phyloP scores from a whole-genome alignment of 2,797 vertebrate genomes.

The Coreius guichenoti region DNA sequence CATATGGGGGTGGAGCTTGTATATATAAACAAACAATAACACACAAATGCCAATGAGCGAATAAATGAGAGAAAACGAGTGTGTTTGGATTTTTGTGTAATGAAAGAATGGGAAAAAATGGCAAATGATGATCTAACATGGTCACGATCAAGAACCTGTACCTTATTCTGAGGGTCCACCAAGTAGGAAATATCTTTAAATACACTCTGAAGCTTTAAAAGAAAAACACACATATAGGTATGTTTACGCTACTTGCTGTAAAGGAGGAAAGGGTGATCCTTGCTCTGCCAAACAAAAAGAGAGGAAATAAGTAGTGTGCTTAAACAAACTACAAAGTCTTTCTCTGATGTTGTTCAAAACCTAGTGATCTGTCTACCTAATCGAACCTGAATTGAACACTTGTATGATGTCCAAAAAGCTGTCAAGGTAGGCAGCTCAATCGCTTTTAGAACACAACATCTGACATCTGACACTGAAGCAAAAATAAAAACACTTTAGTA shows the following conservation, averaged over 20 bases:
- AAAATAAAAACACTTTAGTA: constrained; percentile 10
- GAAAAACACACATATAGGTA: constrained; percentile 27
- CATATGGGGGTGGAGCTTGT: not conserved
- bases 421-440: not conserved
- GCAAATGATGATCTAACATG: constrained; percentile 27
- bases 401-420: not conserved
- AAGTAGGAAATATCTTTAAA: constrained; percentile 85
- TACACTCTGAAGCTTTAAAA: constrained; percentile 80
- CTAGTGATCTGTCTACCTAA: not conserved
- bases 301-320: not conserved
- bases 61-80: not conserved
- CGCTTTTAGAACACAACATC: not conserved
- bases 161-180: constrained; percentile 84
- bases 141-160: constrained; percentile 62
- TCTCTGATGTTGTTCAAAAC: constrained; percentile 16
- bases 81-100: not conserved
- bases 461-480: not conserved
- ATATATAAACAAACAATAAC: constrained; percentile 5
- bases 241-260: not conserved
- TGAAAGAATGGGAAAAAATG: constrained; percentile 5
- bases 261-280: not conserved
- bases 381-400: not conserved
- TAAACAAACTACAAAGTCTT: not conserved
- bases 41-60: not conserved
- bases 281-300: not conserved